Base-by-base conservation (phyloP, 2,797 vertebrate species). In the Xerus rutilus region DNA sequence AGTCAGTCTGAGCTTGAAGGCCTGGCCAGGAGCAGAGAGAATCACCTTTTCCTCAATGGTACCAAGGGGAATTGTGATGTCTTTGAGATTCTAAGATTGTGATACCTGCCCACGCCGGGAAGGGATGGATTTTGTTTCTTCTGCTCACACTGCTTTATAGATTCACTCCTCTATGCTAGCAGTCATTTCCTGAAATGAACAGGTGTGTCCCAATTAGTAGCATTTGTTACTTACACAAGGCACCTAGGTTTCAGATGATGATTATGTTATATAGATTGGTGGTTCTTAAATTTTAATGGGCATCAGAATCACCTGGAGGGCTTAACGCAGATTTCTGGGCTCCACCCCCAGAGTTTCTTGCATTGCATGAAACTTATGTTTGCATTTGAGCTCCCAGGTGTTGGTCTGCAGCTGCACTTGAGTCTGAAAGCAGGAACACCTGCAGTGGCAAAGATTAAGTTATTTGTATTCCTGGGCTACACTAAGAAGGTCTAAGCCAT, bases 281-380 rank as follows among this genome's bases (percentile, higher is more conserved):
- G 43, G 85, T 79, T 87, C 69, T 72, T 17, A 52, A 43, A 32
- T 78, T 92, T 49, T 73, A 86, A 43, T 35, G 57, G 79, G 25
- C 43, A 78, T 47, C 62, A 69, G 79, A 93, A 49, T 70, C 57
- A 74, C 59, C 70, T 23, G 5, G 30, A 73, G 21, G 64, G 12
- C 10, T 47, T 18, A 91, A 4, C 47, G 81, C 4, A 30, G 28
- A 20, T 17, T 21, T 0, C 52, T 39, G 23, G 54, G 14, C 8
- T 30, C 47, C 14, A 45, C 18, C 21, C 5, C 0, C 0, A 15
- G 57, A 35, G 30, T 65, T 49, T 20, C 43, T 74, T 52, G 12
- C 17, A 21, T 47, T 74, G 49, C 10, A 17, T 39, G 49, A 73
- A 87, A 23, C 52, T 30, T 32, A 25, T 6, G 3, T 1, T 3